Evolutionary conservation across 2,888 invertebrate species (phyloP), one percentile per base, ranked within the genome.

Genomic region (Teinopalpus imperialis): DNA sequence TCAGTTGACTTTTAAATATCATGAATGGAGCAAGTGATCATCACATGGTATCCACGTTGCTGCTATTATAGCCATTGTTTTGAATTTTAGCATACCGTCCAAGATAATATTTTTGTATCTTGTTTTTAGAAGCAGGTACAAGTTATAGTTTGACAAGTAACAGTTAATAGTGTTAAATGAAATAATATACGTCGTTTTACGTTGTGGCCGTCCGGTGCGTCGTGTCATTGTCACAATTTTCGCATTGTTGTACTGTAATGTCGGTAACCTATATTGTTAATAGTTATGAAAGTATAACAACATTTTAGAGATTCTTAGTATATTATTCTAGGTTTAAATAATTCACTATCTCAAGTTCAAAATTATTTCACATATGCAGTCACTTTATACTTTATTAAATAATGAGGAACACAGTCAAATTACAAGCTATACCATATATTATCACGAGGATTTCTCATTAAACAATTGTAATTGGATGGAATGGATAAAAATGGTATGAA

Each of bases 1-100:
- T 54, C 52, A 49, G 46, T 59, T 58, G 55, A 60, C 55, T 66
- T 63, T 63, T 59, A 61, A 61, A 59, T 56, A 54, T 61, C 53
- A 58, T 56, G 54, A 62, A 49, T 55, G 24, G 6, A 7, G 3
- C 8, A 14, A 30, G 21, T 40, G 40, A 21, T 40, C 27, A 29
- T 39, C 13, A 30, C 13, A 21, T 3, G 16, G 16, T 37, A 10
- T 14, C 9, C 20, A 20, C 20, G 8, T 3, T 29, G 13, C 12
- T 12, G 18, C 10, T 10, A 34, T 21, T 2, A 10, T 29, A 29
- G 20, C 3, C 27, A 20, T 23, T 32, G 23, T 18, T 43, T 43
- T 27, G 9, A 21, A 13, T 21, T 14, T 10, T 27, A 8, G 21
- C 21, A 18, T 27, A 20, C 13, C 8, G 7, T 30, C 1, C 1